Conservation (phyloP, 2,888 invertebrate species). For the Chrysina gloriosa region DNA sequence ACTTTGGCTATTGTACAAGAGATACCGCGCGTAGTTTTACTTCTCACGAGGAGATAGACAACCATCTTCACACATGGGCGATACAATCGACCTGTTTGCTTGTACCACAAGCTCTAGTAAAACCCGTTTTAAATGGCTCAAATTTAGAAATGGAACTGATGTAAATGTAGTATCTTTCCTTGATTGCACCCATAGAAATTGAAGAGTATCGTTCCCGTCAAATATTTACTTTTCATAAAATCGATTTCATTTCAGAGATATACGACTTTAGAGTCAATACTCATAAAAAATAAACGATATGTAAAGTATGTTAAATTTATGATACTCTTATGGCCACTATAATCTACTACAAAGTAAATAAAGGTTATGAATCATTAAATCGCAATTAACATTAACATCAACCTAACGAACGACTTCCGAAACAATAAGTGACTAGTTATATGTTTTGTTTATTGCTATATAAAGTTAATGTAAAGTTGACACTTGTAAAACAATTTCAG, state of each 20-base stretch:
- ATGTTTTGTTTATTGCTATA: slow-evolving; percentile 49
- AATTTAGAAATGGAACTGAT: background rate
- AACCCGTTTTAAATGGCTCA: background rate
- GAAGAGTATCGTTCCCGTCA: slow-evolving; percentile 19
- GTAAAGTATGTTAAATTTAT: slow-evolving; percentile 50
- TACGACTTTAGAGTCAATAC: slow-evolving; percentile 41
- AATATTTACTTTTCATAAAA: slow-evolving; percentile 42
- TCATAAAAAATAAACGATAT: slow-evolving; percentile 46
- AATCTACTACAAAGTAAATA: slow-evolving; percentile 52
- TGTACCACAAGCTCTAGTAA: slow-evolving; percentile 17
- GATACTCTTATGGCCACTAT: slow-evolving; percentile 49
- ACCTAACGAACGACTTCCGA: slow-evolving; percentile 53
- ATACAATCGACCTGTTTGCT: background rate
- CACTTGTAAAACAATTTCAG: slow-evolving; percentile 44
- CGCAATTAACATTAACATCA: slow-evolving; percentile 53
- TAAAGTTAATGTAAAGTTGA: slow-evolving; percentile 49
- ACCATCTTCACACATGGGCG: background rate
- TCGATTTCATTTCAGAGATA: slow-evolving; percentile 38
- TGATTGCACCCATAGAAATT: slow-evolving; percentile 2
- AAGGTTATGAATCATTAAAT: slow-evolving; percentile 54
- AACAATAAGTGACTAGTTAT: slow-evolving; percentile 49
- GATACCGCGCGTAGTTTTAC: too few species aligned
- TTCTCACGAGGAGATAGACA: slow-evolving; percentile 10
- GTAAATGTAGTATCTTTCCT: background rate
- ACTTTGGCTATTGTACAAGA: too few species aligned